Conservation (phyloP, 1,140 invertebrate genomes). For the Cyclargus thomasi region DNA sequence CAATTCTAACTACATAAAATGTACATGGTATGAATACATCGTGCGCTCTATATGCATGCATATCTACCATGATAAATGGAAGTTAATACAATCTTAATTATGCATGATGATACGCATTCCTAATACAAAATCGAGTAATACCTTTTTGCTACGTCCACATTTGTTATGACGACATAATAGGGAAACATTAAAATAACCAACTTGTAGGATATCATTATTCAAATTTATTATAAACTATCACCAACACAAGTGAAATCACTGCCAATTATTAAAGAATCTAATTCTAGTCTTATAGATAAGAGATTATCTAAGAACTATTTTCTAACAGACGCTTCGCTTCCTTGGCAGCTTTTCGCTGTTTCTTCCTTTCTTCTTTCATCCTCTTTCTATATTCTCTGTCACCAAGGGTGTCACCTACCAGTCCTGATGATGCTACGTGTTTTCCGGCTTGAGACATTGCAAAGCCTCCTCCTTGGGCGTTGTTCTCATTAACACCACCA, state of each 20-base stretch:
- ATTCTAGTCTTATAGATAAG: slow-evolving; percentile 18
- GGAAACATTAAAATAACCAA: not conserved
- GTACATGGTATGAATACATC: not conserved
- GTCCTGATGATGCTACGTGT: slow-evolving; percentile 40
- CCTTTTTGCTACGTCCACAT: not conserved
- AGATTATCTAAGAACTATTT: slow-evolving; percentile 29
- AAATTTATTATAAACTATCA: not conserved
- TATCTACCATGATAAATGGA: not conserved
- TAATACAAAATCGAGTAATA: not conserved
- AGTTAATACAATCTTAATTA: not conserved
- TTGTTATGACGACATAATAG: not conserved
- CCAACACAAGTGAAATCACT: not conserved
- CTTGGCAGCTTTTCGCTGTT: slow-evolving; percentile 39
- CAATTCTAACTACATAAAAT: not conserved
- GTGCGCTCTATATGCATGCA: slow-evolving; percentile 8
- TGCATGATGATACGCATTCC: not conserved
- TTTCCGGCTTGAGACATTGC: slow-evolving; percentile 52
- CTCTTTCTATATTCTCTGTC: slow-evolving; percentile 29
- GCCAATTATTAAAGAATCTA: not conserved
- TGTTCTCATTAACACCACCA: slow-evolving; percentile 38
- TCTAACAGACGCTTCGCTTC: slow-evolving; percentile 32
- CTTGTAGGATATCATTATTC: not conserved
- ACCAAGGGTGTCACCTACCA: slow-evolving; percentile 55
- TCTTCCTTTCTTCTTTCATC: slow-evolving; percentile 47
- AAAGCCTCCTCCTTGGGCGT: slow-evolving; percentile 38